phyloP scores from a whole-genome alignment of 2,113 vertebrate genomes.

The Brachionichthys hirsutus region DNA sequence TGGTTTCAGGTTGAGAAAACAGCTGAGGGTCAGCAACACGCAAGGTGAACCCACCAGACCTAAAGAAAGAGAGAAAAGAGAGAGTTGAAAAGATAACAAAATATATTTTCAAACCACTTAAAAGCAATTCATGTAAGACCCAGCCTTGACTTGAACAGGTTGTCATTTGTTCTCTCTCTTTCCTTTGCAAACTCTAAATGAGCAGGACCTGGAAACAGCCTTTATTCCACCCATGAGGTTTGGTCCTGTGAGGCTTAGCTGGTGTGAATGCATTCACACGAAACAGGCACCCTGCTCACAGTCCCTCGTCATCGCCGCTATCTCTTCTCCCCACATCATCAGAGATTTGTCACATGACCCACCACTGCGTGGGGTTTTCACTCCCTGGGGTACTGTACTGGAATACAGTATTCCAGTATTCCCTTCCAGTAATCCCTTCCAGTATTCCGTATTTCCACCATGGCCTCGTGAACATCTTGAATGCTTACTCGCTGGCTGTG shows the following conservation, averaged over 20 bases:
- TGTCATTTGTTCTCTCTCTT: not conserved
- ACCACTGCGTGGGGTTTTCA: too few relatives aligned
- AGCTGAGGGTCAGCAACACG: slow-evolving; percentile 80
- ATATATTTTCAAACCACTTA: not conserved
- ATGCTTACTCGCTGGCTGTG: too few relatives aligned
- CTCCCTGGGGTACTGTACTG: too few relatives aligned
- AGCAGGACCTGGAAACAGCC: slow-evolving; percentile 1
- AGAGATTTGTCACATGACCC: slow-evolving; percentile 27
- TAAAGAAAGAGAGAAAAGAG: slow-evolving; percentile 45
- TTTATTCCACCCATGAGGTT: slow-evolving; percentile 10
- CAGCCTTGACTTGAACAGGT: not conserved
- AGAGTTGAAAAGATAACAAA: not conserved
- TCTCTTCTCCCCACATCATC: not conserved
- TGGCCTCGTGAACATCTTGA: too few relatives aligned
- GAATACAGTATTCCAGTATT: too few relatives aligned
- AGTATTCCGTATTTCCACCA: too few relatives aligned
- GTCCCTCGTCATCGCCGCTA: not conserved
- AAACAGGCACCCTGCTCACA: slow-evolving; percentile 11
- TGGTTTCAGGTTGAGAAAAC: slow-evolving; percentile 76
- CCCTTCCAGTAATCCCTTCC: too few relatives aligned
- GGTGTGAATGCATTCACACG: slow-evolving; percentile 28
- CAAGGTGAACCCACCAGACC: slow-evolving; percentile 85
- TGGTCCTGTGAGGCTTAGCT: slow-evolving; percentile 13
- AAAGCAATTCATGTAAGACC: not conserved
- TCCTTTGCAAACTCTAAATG: not conserved